These are phyloP conservation scores for Pelodiscus sinensis DNA, from an alignment of 2,113 vertebrate genomes.

Conservation along the genomic window DNA sequence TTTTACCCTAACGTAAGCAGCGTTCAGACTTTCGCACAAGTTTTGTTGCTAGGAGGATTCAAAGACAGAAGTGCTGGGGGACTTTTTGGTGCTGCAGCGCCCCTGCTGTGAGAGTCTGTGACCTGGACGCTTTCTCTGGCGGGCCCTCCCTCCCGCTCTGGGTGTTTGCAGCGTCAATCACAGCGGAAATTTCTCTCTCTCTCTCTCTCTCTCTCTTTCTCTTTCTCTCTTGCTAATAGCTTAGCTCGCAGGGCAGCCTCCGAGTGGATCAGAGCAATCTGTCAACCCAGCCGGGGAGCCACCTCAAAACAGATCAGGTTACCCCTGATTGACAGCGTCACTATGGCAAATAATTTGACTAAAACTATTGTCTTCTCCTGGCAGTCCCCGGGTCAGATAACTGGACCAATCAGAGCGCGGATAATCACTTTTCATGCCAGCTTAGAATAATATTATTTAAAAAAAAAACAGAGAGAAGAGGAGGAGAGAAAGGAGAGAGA, in stretches of 20 bases:
- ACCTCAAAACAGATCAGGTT: slow-evolving; percentile 95
- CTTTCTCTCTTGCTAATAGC: slow-evolving; percentile 75
- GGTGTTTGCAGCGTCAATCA: slow-evolving; percentile 89
- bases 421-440: slow-evolving; percentile 96
- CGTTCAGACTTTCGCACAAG: not conserved
- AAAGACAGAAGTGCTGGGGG: not conserved
- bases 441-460: slow-evolving; percentile 99
- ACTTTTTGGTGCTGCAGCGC: not conserved
- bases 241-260: slow-evolving; percentile 83
- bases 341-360: slow-evolving; percentile 99
- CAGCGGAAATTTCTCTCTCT: slow-evolving; percentile 77
- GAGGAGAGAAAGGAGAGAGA: slow-evolving; percentile 24
- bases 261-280: slow-evolving; percentile 86
- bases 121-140: not conserved
- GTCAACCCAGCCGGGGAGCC: slow-evolving; percentile 89
- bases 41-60: not conserved
- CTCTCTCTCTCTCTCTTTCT: slow-evolving; percentile 47
- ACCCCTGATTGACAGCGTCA: slow-evolving; percentile 98
- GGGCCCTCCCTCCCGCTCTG: slow-evolving; percentile 72
- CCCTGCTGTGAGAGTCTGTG: not conserved
- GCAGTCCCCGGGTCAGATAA: slow-evolving; percentile 97
- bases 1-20: not conserved
- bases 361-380: slow-evolving; percentile 99
- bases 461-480: slow-evolving; percentile 73
- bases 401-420: slow-evolving; percentile 97